Conservation (phyloP, 2,797 vertebrate species). For the Cynodonichthys magdalenae region DNA sequence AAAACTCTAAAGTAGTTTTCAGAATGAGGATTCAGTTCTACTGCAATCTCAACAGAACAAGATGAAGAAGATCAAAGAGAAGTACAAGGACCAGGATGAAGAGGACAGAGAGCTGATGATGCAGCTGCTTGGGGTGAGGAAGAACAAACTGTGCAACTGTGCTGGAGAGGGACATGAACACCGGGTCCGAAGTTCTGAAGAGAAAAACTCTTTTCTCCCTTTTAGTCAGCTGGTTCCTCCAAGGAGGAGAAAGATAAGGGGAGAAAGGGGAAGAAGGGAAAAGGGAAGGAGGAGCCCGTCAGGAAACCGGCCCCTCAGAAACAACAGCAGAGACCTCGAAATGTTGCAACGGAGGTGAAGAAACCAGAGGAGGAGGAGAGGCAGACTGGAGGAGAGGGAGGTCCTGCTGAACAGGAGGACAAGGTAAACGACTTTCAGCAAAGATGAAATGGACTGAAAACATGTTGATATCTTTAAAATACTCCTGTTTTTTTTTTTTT, state of each 20-base stretch:
- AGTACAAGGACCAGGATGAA: conserved; percentile 99
- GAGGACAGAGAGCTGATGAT: conserved; percentile 97
- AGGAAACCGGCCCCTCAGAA: conserved; percentile 83
- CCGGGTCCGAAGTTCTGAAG: neutral
- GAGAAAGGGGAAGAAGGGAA: conserved; percentile 91
- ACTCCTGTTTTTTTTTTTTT: neutral
- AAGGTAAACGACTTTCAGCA: conserved; percentile 78
- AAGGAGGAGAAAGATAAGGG: conserved; percentile 90
- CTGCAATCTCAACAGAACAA: conserved; percentile 86
- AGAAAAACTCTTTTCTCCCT: conserved; percentile 9
- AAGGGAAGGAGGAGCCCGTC: conserved; percentile 81
- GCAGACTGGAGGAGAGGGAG: conserved; percentile 73
- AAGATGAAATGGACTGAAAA: neutral
- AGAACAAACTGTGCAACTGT: neutral
- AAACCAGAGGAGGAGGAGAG: conserved; percentile 66
- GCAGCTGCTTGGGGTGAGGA: conserved; percentile 93
- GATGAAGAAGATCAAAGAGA: conserved; percentile 98
- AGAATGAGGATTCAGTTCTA: neutral
- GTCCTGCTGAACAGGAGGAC: conserved; percentile 81
- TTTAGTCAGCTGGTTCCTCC: conserved; percentile 88
- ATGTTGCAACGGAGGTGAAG: conserved; percentile 47
- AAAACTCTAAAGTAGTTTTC: neutral
- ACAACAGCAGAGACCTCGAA: conserved; percentile 75
- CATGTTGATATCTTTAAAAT: too few relatives aligned
- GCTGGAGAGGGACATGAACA: neutral